Percentiles rank a stretch among this genome's conserved stretches.
These are phyloP conservation scores for Octopus sinensis DNA, from an alignment of 1,140 invertebrate species.

Conservation along the genomic window DNA sequence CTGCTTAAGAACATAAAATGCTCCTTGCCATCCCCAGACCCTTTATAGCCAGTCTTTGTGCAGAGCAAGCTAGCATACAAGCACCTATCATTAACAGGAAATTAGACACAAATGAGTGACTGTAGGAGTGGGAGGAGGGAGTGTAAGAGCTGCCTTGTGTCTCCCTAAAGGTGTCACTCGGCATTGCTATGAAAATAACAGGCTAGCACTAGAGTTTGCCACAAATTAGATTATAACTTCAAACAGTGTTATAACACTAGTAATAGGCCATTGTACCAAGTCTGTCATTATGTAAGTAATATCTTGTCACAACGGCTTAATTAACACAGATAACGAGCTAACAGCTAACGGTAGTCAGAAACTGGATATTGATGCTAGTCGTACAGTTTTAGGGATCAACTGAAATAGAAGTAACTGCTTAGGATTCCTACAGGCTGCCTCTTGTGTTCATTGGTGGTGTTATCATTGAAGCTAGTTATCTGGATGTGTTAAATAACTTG, in stretches of 20 bases:
- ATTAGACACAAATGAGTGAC: not conserved
- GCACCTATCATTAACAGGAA: not conserved
- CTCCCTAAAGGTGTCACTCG: not conserved
- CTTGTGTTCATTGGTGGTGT: no score
- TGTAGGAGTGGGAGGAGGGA: not conserved
- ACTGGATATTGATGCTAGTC: no score
- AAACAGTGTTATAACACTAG: not conserved
- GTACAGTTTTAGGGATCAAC: no score
- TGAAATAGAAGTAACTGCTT: no score
- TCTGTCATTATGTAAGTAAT: constrained; percentile 10
- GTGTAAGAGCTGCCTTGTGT: no score
- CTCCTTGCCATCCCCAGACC: not conserved
- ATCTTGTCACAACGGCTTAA: not conserved
- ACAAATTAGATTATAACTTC: not conserved
- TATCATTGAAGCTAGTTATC: no score
- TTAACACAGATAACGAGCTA: no score
- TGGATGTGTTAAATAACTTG: no score
- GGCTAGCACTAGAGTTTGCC: not conserved
- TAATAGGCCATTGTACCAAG: constrained; percentile 2
- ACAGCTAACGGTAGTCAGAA: no score
- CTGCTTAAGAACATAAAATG: not conserved
- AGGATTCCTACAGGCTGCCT: no score
- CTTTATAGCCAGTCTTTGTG: not conserved
- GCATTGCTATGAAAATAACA: not conserved
- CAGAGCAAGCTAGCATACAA: not conserved